Percentiles rank a stretch among this genome's conserved stretches.
Conservation (phyloP, 2,797 vertebrate species). For the Borostomias antarcticus region DNA sequence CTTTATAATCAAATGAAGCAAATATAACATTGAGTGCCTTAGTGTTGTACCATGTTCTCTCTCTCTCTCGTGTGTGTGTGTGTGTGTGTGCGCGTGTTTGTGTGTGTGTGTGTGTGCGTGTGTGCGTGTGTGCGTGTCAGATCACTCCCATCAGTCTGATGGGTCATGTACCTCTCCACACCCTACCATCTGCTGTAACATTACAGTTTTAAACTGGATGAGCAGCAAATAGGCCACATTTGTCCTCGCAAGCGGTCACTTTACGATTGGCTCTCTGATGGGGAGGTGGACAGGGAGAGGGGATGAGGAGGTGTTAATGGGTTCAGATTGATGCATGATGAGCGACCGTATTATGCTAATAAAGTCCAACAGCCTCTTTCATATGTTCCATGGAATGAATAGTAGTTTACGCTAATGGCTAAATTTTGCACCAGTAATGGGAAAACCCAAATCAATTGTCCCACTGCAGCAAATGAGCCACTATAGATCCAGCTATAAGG, state of each 20-base stretch:
- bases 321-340: constrained; percentile 64
- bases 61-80: background rate
- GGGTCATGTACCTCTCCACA: constrained; percentile 54
- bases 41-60: no score
- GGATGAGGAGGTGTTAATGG: constrained; percentile 50
- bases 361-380: constrained; percentile 58
- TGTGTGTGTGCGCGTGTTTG: background rate
- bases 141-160: constrained; percentile 64
- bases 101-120: constrained; percentile 1
- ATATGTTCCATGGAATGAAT: constrained; percentile 65
- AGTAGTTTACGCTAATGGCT: constrained; percentile 58
- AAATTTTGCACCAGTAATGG: constrained; percentile 58
- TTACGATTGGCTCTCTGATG: constrained; percentile 26
- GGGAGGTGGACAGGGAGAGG: background rate
- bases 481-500: constrained; percentile 37
- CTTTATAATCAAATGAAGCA: constrained; percentile 63
- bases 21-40: constrained; percentile 9
- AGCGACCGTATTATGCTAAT: constrained; percentile 65
- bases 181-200: constrained; percentile 57
- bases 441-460: constrained; percentile 38
- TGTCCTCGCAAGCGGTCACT: constrained; percentile 54
- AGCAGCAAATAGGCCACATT: constrained; percentile 51
- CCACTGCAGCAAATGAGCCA: constrained; percentile 33
- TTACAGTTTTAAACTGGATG: constrained; percentile 48
- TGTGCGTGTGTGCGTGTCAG: background rate